Percentiles rank a stretch among this genome's conserved stretches.
Conservation (phyloP, 2,113 vertebrate genomes). For the Glaucidium brasilianum region DNA sequence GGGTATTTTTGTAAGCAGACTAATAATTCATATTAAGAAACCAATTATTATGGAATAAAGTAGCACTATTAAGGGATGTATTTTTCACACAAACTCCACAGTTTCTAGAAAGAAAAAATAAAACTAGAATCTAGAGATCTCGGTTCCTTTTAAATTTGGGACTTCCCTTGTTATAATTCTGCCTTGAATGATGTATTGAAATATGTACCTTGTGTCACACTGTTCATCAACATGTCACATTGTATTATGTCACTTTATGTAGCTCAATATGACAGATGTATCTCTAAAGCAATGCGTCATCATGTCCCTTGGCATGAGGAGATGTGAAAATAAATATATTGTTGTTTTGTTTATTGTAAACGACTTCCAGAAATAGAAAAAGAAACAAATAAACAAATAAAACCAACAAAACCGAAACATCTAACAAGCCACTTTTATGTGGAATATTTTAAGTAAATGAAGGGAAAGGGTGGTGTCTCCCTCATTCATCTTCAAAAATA, state of each 20-base stretch:
- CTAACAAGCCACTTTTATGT: background rate
- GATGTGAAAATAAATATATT: conserved; percentile 52
- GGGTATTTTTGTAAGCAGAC: background rate
- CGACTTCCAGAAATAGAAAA: background rate
- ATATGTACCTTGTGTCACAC: conserved; percentile 3
- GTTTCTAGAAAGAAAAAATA: background rate
- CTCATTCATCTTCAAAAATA: background rate
- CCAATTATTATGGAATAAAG: background rate
- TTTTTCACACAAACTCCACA: background rate
- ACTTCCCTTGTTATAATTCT: background rate
- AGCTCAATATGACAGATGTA: conserved; percentile 44
- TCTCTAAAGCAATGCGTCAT: conserved; percentile 18
- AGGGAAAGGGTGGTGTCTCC: background rate
- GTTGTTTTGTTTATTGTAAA: background rate
- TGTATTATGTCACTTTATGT: conserved; percentile 54
- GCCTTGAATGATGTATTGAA: background rate
- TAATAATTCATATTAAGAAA: background rate
- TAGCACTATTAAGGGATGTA: background rate
- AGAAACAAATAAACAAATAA: fast-evolving
- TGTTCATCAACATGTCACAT: conserved; percentile 48
- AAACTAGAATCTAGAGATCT: background rate
- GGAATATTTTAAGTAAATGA: background rate
- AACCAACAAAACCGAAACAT: background rate
- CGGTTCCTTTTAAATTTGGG: background rate
- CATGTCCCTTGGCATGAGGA: conserved; percentile 31